Evolutionary conservation across 53 echinoderm and acorn worm species (phyloP).

Genomic region (Antedon mediterranea): DNA sequence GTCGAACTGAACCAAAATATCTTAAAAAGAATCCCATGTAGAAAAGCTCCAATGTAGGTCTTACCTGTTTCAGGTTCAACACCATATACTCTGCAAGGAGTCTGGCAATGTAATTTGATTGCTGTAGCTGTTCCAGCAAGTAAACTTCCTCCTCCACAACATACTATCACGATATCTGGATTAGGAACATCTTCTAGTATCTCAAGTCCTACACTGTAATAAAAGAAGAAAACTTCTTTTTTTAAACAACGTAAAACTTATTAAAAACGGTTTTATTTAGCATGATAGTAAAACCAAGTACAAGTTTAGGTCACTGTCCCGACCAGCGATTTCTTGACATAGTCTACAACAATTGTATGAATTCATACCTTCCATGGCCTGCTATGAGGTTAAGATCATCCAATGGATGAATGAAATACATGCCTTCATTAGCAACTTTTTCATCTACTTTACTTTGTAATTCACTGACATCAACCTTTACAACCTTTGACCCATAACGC

Average conservation of each 20-base stretch:
- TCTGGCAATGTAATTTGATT: conserved; percentile 31
- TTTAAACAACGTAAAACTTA: no score
- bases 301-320: no score
- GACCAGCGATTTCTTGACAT: no score
- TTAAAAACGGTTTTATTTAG: no score
- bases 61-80: conserved; percentile 71
- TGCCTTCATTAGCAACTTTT: conserved; percentile 26
- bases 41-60: no score
- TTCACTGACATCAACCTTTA: conserved; percentile 15
- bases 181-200: conserved; percentile 48
- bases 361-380: conserved; percentile 66
- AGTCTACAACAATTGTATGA: no score
- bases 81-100: conserved; percentile 41
- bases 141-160: conserved; percentile 69
- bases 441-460: conserved; percentile 26
- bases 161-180: conserved; percentile 57
- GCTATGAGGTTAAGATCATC: conserved; percentile 47
- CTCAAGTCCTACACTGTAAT: conserved; percentile 40
- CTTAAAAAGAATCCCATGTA: no score
- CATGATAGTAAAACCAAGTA: no score
- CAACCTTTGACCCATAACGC: conserved; percentile 47
- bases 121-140: conserved; percentile 51
- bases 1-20: no score
- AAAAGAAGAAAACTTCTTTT: no score
- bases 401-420: conserved; percentile 64